phyloP scores from a whole-genome alignment of 1,140 invertebrate genomes.

The Hormaphis cornu region DNA sequence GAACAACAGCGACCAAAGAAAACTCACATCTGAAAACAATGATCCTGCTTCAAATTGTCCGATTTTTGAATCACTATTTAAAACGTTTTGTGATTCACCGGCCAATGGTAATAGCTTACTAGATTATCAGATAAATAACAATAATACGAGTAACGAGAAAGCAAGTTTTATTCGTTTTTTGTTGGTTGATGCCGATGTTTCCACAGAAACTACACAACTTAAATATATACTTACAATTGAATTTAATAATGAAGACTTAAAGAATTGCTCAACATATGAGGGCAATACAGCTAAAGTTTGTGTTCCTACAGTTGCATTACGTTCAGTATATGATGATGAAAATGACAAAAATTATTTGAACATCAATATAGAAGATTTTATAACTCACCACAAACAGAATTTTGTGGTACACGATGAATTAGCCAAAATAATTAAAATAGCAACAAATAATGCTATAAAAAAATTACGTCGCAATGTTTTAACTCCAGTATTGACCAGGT shows the following conservation, averaged over 20 bases:
- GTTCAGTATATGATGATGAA: constrained; percentile 6
- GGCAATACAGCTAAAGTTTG: too few relatives aligned
- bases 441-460: neutral
- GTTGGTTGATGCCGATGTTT: neutral
- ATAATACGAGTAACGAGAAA: neutral
- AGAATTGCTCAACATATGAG: neutral
- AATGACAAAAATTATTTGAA: neutral
- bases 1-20: neutral
- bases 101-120: neutral
- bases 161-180: neutral
- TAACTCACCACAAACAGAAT: neutral
- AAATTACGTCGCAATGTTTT: neutral
- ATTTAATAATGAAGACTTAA: neutral
- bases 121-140: neutral
- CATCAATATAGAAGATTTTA: neutral
- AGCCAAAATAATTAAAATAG: neutral
- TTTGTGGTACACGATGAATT: neutral
- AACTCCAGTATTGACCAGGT: neutral
- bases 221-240: constrained; percentile 4
- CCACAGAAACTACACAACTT: neutral
- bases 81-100: neutral
- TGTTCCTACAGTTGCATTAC: neutral
- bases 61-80: neutral
- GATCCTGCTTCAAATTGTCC: neutral
- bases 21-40: neutral